Conservation (phyloP, 1,140 invertebrate species). For the Psix sp. region DNA sequence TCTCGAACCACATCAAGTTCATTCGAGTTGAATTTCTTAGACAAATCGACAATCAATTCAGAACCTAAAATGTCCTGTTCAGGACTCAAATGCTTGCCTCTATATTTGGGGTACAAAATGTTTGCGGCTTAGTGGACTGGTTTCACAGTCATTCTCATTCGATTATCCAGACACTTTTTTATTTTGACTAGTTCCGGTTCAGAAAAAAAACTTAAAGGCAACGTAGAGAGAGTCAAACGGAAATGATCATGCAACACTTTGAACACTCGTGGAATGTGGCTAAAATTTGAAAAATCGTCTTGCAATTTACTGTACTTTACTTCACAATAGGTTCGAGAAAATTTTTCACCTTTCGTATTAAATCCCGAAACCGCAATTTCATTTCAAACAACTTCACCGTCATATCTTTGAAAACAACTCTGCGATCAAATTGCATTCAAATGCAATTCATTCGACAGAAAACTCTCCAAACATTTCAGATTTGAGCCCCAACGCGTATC, state of each 20-base stretch:
- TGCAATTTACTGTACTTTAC: too few species aligned
- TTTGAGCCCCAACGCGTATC: too few species aligned
- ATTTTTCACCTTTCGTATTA: too few species aligned
- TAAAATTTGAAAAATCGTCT: slow-evolving; percentile 14
- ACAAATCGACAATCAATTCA: slow-evolving; percentile 18
- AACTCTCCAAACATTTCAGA: too few species aligned
- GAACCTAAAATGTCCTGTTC: slow-evolving; percentile 11
- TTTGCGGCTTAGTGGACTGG: slow-evolving; percentile 40
- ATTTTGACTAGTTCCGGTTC: slow-evolving; percentile 5
- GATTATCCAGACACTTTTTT: slow-evolving; percentile 2
- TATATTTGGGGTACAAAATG: slow-evolving; percentile 34
- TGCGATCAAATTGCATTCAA: too few species aligned
- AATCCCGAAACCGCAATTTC: too few species aligned
- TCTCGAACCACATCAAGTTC: slow-evolving; percentile 19
- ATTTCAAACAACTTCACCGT: too few species aligned
- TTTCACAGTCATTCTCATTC: slow-evolving; percentile 9
- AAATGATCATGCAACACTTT: slow-evolving; percentile 20
- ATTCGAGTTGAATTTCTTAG: slow-evolving; percentile 35
- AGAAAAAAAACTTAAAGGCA: slow-evolving; percentile 10
- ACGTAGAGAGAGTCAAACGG: background rate
- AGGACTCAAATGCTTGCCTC: slow-evolving; percentile 21
- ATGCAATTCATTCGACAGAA: too few species aligned
- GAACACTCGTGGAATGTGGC: slow-evolving; percentile 21
- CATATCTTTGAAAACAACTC: too few species aligned
- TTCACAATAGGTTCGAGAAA: too few species aligned